Evolutionary conservation across 2,888 invertebrate genomes (phyloP).

Genomic region (Meta bourneti): DNA sequence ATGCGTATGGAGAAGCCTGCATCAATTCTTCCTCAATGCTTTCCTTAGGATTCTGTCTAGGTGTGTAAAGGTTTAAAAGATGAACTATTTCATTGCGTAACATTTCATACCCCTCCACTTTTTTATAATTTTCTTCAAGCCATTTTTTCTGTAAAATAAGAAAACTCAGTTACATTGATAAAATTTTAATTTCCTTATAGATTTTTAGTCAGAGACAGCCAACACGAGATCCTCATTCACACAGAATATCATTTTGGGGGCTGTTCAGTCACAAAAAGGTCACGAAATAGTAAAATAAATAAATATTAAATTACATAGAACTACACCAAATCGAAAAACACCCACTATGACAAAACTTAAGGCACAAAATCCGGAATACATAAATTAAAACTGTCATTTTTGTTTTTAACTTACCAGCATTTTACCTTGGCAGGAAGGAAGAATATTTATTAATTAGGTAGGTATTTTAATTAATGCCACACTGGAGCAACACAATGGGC

Average conservation of each 20-base stretch:
- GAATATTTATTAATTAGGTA: too few relatives aligned
- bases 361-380: not conserved
- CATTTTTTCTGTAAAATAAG: constrained; percentile 24
- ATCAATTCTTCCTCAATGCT: not conserved
- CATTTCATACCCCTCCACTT: not conserved
- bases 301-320: not conserved
- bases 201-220: too few relatives aligned
- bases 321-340: not conserved
- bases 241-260: too few relatives aligned
- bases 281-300: not conserved
- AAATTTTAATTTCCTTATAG: too few relatives aligned
- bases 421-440: not conserved
- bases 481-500: too few relatives aligned
- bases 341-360: not conserved
- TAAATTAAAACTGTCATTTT: not conserved
- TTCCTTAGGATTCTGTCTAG: constrained; percentile 1
- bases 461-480: too few relatives aligned
- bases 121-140: constrained; percentile 3
- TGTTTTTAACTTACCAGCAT: constrained; percentile 2
- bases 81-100: not conserved
- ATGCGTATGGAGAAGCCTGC: not conserved
- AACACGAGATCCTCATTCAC: too few relatives aligned
- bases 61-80: not conserved
- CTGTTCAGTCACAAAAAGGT: too few relatives aligned
- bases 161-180: too few relatives aligned